Base-by-base conservation (phyloP, 2,113 vertebrate species). In the Regulus satrapa region DNA sequence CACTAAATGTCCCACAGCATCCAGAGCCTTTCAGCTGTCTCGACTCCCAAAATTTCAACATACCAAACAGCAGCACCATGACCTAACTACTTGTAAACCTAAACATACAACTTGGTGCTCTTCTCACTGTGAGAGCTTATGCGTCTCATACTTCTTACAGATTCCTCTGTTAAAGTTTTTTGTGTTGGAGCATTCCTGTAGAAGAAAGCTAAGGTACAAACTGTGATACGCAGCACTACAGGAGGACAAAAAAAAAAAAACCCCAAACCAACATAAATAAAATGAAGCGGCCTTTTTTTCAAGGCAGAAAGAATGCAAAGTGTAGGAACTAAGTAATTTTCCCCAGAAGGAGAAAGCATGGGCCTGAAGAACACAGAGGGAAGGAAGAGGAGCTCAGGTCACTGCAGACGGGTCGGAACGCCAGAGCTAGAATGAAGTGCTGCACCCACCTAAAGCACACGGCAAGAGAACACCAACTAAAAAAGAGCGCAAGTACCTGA, bases 171-270 rank as follows among this genome's bases (percentile, higher is more conserved):
- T 3, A 21, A 79, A 55, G 1, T 5, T 19, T 10, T 77, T 66
- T 34, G 31, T 18, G 8, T 61, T 66, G 76, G 23, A 66, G 14
- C 18, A 61, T n/a, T 56, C 15, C 45, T 3, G 0, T 1, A 88
- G 8, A 62, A 62, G 25, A 52, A 61, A 86, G 34, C 9, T 18
- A 55, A 41, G 6, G 25, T 49, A 62, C 11, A 34, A 80, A 62
- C 18, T 3, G 25, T 0, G 6, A 29, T 51, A 41, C 23, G 63
- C 2, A 3, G 18, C 29, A 51, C 8, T 29, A 14, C 0, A 36
- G 14, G 20, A 66, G 14, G 25, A 68, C 19, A 48, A 36, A 41
- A 59, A 59, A 73, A 43, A 54, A 40, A 17, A 38, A 20, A 1
- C 6, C 7, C 4, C 3, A 54, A 51, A 28, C 4, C 25, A 29